Evolutionary conservation across 1,140 invertebrate species (phyloP).

Genomic region (Polypedilum vanderplanki): DNA sequence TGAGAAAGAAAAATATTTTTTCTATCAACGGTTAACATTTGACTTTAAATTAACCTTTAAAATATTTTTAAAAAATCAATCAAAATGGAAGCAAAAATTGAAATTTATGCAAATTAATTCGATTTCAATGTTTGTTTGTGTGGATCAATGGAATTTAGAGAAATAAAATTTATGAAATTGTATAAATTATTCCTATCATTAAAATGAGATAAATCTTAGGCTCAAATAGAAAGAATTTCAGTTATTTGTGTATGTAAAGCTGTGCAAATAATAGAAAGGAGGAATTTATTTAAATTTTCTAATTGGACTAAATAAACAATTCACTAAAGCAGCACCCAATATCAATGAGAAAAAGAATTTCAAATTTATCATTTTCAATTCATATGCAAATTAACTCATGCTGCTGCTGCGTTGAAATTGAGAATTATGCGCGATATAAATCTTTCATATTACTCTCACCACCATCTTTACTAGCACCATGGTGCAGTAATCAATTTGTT

Average conservation of each 20-base stretch:
- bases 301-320: constrained; percentile 26
- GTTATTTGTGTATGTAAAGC: background rate
- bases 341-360: background rate
- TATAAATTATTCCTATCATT: no score
- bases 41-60: no score
- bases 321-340: background rate
- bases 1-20: background rate
- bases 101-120: background rate
- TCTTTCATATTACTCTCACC: background rate
- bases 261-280: constrained; percentile 20
- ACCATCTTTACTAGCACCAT: no score
- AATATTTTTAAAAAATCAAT: no score
- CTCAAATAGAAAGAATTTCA: no score
- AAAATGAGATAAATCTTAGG: no score
- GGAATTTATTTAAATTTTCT: constrained; percentile 14
- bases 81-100: no score
- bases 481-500: no score
- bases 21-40: no score
- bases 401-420: constrained; percentile 18
- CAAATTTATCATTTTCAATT: constrained; percentile 28
- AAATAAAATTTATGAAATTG: background rate
- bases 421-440: constrained; percentile 27
- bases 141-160: background rate
- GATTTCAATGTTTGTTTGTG: no score
- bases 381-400: constrained; percentile 27